A percentile compares a stretch with the other conserved stretches of the same genome.
Conservation (phyloP, 1,140 invertebrate species). For the Penaeus chinensis region DNA sequence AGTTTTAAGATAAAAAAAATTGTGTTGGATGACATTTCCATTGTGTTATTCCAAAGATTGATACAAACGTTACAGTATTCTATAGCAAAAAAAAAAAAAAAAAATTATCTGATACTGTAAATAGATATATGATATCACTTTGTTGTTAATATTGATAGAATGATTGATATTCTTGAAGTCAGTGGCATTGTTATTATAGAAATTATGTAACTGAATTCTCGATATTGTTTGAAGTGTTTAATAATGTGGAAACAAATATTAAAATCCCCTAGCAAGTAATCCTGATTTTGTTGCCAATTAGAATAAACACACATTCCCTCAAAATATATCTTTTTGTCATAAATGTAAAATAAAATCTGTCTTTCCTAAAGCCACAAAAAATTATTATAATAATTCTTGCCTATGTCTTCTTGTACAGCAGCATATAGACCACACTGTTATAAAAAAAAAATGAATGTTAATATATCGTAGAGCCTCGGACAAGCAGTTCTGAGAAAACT, state of each 20-base stretch:
- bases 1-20: too few species aligned
- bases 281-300: too few species aligned
- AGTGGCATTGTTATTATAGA: constrained; percentile 61
- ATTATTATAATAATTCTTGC: constrained; percentile 56
- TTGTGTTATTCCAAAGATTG: not conserved
- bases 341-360: constrained; percentile 35
- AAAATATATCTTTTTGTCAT: not conserved
- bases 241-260: too few species aligned
- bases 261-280: too few species aligned
- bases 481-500: too few species aligned
- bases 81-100: constrained; percentile 14
- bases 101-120: constrained; percentile 38
- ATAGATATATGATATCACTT: constrained; percentile 44
- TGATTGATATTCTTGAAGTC: constrained; percentile 54
- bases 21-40: too few species aligned
- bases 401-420: constrained; percentile 60
- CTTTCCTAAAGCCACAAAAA: constrained; percentile 20
- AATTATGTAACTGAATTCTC: constrained; percentile 38
- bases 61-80: constrained; percentile 52
- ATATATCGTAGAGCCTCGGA: too few species aligned
- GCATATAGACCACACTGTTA: constrained; percentile 53
- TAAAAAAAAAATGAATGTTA: too few species aligned
- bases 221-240: constrained; percentile 4
- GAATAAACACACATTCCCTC: too few species aligned
- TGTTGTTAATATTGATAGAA: constrained; percentile 53